Conservation (phyloP, 2,888 invertebrate species). For the Thyatira batis region DNA sequence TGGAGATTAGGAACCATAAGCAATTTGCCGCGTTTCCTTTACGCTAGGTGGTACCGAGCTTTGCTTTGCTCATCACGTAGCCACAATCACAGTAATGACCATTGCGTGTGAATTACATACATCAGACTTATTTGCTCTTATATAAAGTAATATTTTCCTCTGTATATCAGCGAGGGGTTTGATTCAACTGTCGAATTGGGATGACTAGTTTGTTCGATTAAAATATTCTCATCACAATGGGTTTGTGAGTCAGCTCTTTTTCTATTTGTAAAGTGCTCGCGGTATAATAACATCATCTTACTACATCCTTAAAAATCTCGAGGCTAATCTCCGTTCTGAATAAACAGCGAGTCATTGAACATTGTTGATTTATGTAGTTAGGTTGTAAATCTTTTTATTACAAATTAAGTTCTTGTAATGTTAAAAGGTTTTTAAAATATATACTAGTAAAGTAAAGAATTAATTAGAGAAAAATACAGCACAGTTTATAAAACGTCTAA, state of each 20-base stretch:
- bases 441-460: no score
- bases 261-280: not conserved
- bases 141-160: not conserved
- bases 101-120: conserved; percentile 21
- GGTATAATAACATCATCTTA: not conserved
- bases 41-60: conserved; percentile 17
- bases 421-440: no score
- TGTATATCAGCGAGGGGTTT: not conserved
- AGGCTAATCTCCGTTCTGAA: not conserved
- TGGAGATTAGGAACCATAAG: conserved; percentile 21
- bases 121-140: conserved; percentile 8
- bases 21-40: conserved; percentile 32
- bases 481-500: no score
- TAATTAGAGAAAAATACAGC: no score
- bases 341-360: not conserved
- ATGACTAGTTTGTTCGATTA: conserved; percentile 4
- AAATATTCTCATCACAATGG: not conserved
- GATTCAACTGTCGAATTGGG: conserved; percentile 8
- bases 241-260: not conserved
- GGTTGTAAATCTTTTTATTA: no score
- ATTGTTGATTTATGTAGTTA: not conserved
- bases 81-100: conserved; percentile 29
- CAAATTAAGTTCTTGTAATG: no score
- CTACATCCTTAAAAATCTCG: not conserved
- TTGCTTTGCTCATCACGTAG: conserved; percentile 36